Conservation (phyloP, 2,888 invertebrate species). For the Fabriciana adippe region DNA sequence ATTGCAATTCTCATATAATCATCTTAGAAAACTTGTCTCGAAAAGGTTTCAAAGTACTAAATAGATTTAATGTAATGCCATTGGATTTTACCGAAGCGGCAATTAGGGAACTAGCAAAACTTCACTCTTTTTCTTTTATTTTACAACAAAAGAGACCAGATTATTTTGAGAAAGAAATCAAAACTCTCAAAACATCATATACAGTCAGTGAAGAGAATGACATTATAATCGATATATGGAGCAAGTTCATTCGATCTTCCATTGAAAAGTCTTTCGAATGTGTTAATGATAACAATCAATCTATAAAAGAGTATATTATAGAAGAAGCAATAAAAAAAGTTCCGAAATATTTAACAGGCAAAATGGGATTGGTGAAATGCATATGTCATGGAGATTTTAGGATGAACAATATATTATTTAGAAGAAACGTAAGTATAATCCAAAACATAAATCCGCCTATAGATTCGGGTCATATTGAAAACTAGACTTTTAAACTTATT, state of each 20-base stretch:
- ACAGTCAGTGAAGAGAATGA: neutral
- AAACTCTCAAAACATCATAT: constrained; percentile 36
- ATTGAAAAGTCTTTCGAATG: constrained; percentile 39
- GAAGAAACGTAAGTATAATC: constrained; percentile 45
- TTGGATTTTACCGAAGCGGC: constrained; percentile 46
- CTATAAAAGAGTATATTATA: constrained; percentile 42
- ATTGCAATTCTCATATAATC: constrained; percentile 49
- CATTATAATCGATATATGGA: constrained; percentile 41
- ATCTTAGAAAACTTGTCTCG: constrained; percentile 54
- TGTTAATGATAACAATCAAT: constrained; percentile 43
- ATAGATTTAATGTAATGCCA: constrained; percentile 44
- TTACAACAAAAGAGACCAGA: constrained; percentile 43
- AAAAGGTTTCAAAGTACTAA: constrained; percentile 47
- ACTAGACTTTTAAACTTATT: no score
- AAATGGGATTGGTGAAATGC: constrained; percentile 37
- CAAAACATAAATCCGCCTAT: neutral
- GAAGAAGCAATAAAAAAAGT: constrained; percentile 42
- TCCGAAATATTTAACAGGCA: constrained; percentile 42
- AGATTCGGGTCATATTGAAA: no score
- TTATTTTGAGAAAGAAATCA: constrained; percentile 45
- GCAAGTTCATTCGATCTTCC: constrained; percentile 43
- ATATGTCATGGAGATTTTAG: constrained; percentile 54
- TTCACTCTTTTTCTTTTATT: constrained; percentile 48
- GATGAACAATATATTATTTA: constrained; percentile 49
- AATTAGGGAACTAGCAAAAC: constrained; percentile 47